phyloP scores from a whole-genome alignment of 2,888 invertebrate genomes.

The Morinoia aosen region DNA sequence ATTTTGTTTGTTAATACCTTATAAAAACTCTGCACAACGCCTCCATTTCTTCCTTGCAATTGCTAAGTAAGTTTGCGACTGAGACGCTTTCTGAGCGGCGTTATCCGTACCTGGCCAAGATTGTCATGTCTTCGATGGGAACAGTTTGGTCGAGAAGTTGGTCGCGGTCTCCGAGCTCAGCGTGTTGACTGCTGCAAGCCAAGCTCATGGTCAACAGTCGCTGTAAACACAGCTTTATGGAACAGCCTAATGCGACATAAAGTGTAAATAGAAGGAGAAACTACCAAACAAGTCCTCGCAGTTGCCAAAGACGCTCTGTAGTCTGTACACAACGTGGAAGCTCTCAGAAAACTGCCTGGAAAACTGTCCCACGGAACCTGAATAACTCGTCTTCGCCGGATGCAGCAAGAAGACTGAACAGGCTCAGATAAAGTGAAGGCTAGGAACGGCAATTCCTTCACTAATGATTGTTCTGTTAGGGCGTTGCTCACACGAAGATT shows the following conservation, averaged over 20 bases:
- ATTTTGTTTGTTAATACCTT: neutral
- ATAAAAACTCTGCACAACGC: neutral
- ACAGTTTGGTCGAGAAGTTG: neutral
- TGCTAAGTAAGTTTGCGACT: neutral
- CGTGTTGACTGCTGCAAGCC: neutral
- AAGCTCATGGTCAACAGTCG: neutral
- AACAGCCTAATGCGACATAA: slow-evolving; percentile 17
- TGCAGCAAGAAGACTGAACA: neutral
- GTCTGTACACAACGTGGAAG: neutral
- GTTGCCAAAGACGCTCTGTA: neutral
- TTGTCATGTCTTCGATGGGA: neutral
- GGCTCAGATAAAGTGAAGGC: neutral
- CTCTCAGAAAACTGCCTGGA: neutral
- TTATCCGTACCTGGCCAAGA: neutral
- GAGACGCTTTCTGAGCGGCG: neutral
- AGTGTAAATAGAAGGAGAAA: neutral
- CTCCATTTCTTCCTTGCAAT: neutral
- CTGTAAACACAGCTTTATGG: slow-evolving; percentile 17
- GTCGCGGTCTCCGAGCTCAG: neutral
- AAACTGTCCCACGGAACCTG: neutral
- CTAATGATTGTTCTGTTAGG: neutral
- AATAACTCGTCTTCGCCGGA: neutral
- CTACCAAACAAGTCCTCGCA: neutral
- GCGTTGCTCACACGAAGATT: neutral
- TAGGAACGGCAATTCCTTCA: neutral